phyloP scores from a whole-genome alignment of 2,888 invertebrate species.

The Polyploca ridens region DNA sequence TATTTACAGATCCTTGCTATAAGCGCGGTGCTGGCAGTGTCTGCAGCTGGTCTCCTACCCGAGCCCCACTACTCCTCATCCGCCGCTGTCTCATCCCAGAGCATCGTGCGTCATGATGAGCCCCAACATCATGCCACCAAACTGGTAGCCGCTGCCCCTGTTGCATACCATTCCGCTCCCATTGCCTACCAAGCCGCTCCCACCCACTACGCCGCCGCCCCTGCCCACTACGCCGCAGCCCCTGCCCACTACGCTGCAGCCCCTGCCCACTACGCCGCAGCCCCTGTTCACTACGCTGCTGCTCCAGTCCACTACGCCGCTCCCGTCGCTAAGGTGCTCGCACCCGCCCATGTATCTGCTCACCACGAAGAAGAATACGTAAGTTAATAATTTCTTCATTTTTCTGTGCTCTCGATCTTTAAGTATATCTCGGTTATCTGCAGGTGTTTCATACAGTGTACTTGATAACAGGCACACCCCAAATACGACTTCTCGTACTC shows the following conservation, averaged over 20 bases:
- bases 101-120: slow-evolving; percentile 64
- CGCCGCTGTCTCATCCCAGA: slow-evolving; percentile 68
- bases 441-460: not conserved
- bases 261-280: slow-evolving; percentile 33
- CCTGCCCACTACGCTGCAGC: slow-evolving; percentile 37
- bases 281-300: slow-evolving; percentile 46
- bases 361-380: slow-evolving; percentile 64
- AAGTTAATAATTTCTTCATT: slow-evolving; percentile 30
- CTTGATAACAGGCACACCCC: slow-evolving; percentile 75
- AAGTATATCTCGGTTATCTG: not conserved
- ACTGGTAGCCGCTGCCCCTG: slow-evolving; percentile 39
- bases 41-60: slow-evolving; percentile 66
- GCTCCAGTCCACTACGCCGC: slow-evolving; percentile 45
- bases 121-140: slow-evolving; percentile 39
- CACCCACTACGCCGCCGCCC: slow-evolving; percentile 35
- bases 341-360: slow-evolving; percentile 45
- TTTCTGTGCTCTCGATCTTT: not conserved
- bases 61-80: slow-evolving; percentile 70
- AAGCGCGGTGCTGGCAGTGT: slow-evolving; percentile 70
- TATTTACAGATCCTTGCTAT: slow-evolving; percentile 61
- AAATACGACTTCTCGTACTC: slow-evolving; percentile 85
- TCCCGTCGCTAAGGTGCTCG: slow-evolving; percentile 48
- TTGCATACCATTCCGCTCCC: slow-evolving; percentile 40
- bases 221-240: slow-evolving; percentile 43
- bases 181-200: slow-evolving; percentile 46